phyloP scores from a whole-genome alignment of 2,888 invertebrate genomes.

The Zygaena filipendulae region DNA sequence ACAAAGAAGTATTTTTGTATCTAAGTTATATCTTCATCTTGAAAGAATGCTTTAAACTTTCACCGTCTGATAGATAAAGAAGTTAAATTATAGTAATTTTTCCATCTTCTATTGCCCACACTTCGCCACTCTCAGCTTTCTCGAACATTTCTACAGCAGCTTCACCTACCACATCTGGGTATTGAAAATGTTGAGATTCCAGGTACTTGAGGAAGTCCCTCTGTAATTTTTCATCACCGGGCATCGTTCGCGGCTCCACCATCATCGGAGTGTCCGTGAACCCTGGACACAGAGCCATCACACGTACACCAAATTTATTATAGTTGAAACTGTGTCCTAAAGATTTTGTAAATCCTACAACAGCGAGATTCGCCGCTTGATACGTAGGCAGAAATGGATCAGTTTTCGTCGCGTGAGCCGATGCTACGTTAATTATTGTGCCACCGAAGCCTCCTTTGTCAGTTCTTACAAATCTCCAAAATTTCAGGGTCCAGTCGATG shows the following conservation, averaged over 20 bases:
- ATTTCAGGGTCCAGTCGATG: neutral
- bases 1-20: too few species aligned
- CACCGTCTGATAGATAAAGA: too few species aligned
- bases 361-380: constrained; percentile 55
- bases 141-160: constrained; percentile 16
- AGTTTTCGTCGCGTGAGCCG: neutral
- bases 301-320: neutral
- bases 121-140: constrained; percentile 42
- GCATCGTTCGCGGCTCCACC: constrained; percentile 29
- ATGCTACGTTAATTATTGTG: neutral
- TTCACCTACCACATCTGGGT: constrained; percentile 15
- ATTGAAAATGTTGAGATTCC: too few species aligned
- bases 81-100: too few species aligned
- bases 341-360: constrained; percentile 47
- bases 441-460: neutral
- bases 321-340: constrained; percentile 34
- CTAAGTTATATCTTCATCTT: too few species aligned
- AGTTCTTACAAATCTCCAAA: neutral
- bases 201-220: too few species aligned
- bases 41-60: too few species aligned
- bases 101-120: constrained; percentile 47
- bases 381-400: neutral
- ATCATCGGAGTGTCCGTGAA: neutral
- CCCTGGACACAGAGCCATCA: neutral
- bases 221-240: too few species aligned